A percentile compares a stretch with the other conserved stretches of the same genome.
These are phyloP conservation scores for Erythrolamprus reginae DNA, from an alignment of 2,113 vertebrate species.

Conservation along the genomic window DNA sequence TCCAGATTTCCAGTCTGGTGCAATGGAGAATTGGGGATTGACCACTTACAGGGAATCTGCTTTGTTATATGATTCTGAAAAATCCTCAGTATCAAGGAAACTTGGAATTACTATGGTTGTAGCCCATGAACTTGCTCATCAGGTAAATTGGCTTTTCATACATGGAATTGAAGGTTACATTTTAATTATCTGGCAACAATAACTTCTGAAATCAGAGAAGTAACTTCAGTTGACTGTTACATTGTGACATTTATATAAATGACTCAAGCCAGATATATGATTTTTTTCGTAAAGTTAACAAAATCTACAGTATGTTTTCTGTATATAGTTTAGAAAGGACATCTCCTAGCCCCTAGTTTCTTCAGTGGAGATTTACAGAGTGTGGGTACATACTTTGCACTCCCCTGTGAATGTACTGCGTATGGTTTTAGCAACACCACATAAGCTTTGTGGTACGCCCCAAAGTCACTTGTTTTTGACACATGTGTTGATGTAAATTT, in stretches of 20 bases:
- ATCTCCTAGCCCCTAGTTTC: background rate
- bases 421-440: background rate
- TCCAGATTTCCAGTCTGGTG: slow-evolving; percentile 77
- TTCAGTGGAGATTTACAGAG: background rate
- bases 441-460: background rate
- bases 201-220: background rate
- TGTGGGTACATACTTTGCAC: background rate
- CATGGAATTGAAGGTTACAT: background rate
- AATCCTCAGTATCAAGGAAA: slow-evolving; percentile 68
- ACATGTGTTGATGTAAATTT: background rate
- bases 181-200: background rate
- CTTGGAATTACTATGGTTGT: slow-evolving; percentile 70
- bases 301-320: background rate
- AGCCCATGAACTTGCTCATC: slow-evolving; percentile 77
- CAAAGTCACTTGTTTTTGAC: background rate
- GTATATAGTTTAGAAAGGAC: background rate
- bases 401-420: background rate
- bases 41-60: slow-evolving; percentile 72
- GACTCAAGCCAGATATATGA: background rate
- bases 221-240: background rate
- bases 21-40: slow-evolving; percentile 83
- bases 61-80: slow-evolving; percentile 68
- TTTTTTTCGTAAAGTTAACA: background rate
- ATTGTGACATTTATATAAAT: background rate
- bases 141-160: slow-evolving; percentile 56